Base-by-base conservation (phyloP, 2,113 vertebrate genomes). In the Poicephalus gulielmi region DNA sequence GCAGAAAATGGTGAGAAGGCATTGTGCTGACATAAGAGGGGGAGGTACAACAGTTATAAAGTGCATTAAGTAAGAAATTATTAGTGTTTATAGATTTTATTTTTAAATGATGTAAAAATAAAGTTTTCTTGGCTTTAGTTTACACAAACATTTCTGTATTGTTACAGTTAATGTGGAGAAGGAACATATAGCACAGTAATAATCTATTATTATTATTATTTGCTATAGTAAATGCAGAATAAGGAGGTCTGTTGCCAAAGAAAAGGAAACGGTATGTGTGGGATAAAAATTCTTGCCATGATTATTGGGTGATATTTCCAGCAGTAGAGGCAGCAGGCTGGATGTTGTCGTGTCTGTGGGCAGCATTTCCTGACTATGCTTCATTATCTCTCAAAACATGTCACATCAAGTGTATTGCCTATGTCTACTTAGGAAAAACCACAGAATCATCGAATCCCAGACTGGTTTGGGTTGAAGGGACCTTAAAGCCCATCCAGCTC, bases 171-270 rank as follows among this genome's bases (percentile, higher is more conserved):
- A 39, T 63, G 15, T 25, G 69, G 68, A 74, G 74, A 37, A 33
- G 44, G 85, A 81, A 81, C 47, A 28, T 5, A 28, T 7, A 81
- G 76, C 68, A 55, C 47, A 80, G 33, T 47, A 85, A 55, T 75
- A 77, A 53, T 74, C 46, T 68, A 9, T 94, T 86, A 62, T 64
- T 91, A 25, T 50, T 94, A 44, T 62, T 92, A 17, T 77, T 95
- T 88, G 55, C 75, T 90, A 0, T 64, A 88, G 35, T 86, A 44
- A 88, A 79, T 84, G 57, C 68, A 92, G 80, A 86, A 60, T 44
- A 49, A 90, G 39, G 71, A 86, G 35, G 30, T 37, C 77, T 78
- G 64, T 63, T 95, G 90, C 85, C 85, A 93, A 86, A 94, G 88
- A 44, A 77, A 86, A 96, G 73, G 71, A 93, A 91, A 70, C 70